Conservation (phyloP, 2,888 invertebrate genomes). For the Hypolimnas misippus region DNA sequence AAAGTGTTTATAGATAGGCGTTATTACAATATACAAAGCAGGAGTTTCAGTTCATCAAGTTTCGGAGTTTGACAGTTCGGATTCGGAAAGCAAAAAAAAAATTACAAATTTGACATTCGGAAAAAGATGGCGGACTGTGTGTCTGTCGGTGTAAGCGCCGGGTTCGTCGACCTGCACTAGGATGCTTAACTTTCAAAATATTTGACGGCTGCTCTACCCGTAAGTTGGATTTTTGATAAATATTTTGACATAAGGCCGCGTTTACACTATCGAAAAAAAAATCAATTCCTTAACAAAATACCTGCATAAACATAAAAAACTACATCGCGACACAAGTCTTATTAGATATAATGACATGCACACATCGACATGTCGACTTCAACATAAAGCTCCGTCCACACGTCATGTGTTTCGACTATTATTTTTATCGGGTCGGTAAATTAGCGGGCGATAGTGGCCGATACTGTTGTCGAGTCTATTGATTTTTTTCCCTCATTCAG, state of each 20-base stretch:
- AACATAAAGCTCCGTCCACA: slow-evolving; percentile 26
- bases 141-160: slow-evolving; percentile 67
- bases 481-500: slow-evolving; percentile 84
- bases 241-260: slow-evolving; percentile 13
- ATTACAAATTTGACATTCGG: slow-evolving; percentile 66
- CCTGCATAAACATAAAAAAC: neutral
- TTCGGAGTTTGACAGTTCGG: slow-evolving; percentile 69
- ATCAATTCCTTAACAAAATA: neutral
- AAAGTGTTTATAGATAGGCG: slow-evolving; percentile 81
- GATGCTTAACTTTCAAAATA: slow-evolving; percentile 79
- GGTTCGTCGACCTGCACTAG: slow-evolving; percentile 74
- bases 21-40: slow-evolving; percentile 59
- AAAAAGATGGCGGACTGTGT: slow-evolving; percentile 77
- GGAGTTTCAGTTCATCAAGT: slow-evolving; percentile 57
- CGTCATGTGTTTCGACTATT: slow-evolving; percentile 50
- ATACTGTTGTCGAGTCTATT: slow-evolving; percentile 81
- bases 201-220: slow-evolving; percentile 80
- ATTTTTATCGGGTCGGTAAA: slow-evolving; percentile 81
- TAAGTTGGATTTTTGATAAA: slow-evolving; percentile 58
- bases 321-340: neutral
- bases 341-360: neutral
- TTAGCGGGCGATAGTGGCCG: slow-evolving; percentile 64
- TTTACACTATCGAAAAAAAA: neutral
- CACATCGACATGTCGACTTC: neutral
- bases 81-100: slow-evolving; percentile 46